phyloP scores from a whole-genome alignment of 2,113 vertebrate genomes.

The Thamnophis sirtalis region DNA sequence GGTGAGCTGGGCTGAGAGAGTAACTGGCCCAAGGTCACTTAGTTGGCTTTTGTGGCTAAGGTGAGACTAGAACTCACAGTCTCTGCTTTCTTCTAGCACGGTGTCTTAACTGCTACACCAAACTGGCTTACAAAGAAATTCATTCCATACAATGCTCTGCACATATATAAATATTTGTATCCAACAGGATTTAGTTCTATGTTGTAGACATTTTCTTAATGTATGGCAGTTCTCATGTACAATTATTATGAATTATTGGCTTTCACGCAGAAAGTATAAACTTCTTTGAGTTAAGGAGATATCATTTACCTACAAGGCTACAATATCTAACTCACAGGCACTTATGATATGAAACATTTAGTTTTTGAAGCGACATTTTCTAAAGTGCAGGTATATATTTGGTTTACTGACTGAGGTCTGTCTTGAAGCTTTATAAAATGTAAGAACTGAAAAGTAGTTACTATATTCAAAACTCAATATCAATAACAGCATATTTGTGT shows the following conservation, averaged over 20 bases:
- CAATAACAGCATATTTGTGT: neutral
- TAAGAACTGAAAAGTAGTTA: neutral
- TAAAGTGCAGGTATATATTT: neutral
- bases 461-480: neutral
- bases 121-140: too few species aligned
- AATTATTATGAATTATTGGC: neutral
- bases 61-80: too few species aligned
- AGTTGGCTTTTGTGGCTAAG: too few species aligned
- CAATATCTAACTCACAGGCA: neutral
- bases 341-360: neutral
- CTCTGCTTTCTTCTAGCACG: too few species aligned
- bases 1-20: too few species aligned
- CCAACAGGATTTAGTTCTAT: neutral
- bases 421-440: neutral
- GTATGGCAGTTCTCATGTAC: neutral
- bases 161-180: neutral
- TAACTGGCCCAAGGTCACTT: too few species aligned
- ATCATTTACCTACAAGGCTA: neutral
- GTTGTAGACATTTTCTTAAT: neutral
- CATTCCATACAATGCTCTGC: neutral
- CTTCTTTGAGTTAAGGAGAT: neutral
- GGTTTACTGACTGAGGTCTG: neutral
- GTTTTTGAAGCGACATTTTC: neutral
- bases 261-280: neutral
- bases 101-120: too few species aligned